Conservation (phyloP, 2,113 vertebrate species). For the Epinephelus fuscoguttatus region DNA sequence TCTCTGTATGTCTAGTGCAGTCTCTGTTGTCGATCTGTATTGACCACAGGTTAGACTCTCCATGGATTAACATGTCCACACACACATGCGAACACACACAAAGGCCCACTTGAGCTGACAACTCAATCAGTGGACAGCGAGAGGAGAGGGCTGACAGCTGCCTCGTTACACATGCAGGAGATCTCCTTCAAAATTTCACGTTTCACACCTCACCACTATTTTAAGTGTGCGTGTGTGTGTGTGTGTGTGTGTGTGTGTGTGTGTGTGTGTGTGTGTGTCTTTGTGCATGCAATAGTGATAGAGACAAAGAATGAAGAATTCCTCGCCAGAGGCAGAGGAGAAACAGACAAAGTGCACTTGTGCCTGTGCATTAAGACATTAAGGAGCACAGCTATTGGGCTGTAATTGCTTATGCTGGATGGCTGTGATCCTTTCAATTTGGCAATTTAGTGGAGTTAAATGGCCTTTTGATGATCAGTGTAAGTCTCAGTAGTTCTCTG, state of each 20-base stretch:
- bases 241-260: not conserved
- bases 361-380: constrained; percentile 27
- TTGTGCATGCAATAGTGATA: not conserved
- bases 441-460: constrained; percentile 54
- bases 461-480: constrained; percentile 60
- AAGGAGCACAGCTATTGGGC: constrained; percentile 41
- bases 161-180: constrained; percentile 21
- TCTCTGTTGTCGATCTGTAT: constrained; percentile 24
- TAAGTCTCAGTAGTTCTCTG: constrained; percentile 41
- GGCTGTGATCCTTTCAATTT: constrained; percentile 37
- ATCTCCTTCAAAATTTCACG: constrained; percentile 49
- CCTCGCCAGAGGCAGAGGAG: not conserved
- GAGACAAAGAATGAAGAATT: constrained; percentile 3
- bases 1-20: not conserved
- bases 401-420: constrained; percentile 50
- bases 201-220: constrained; percentile 37
- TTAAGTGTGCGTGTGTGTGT: constrained; percentile 5
- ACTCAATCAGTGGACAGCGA: constrained; percentile 34
- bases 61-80: constrained; percentile 10
- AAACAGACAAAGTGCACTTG: not conserved
- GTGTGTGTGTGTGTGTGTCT: not conserved
- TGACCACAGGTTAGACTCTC: constrained; percentile 30
- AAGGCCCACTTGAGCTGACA: constrained; percentile 31
- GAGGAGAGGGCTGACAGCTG: constrained; percentile 38
- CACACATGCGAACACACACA: constrained; percentile 16